Percentiles rank a stretch among this genome's conserved stretches.
Evolutionary conservation across 2,113 vertebrate genomes (phyloP).

Genomic region (Rafetus swinhoei): DNA sequence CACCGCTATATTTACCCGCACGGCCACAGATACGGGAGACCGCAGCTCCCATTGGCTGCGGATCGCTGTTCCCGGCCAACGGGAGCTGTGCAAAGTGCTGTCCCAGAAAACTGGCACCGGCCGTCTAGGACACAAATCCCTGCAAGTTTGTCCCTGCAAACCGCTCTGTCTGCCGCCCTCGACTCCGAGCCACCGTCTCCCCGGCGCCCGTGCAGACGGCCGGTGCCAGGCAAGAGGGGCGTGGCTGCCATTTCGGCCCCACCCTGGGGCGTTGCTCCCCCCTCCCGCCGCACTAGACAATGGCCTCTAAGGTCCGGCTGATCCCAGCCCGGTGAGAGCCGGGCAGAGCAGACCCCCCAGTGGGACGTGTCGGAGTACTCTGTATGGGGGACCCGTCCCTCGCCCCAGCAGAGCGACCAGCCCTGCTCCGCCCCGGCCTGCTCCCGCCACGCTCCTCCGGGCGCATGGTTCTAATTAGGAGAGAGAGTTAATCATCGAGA

Average conservation of each 20-base stretch:
- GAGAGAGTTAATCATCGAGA: not conserved
- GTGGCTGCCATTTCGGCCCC: not conserved
- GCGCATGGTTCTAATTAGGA: slow-evolving; percentile 66
- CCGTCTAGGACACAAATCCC: no score
- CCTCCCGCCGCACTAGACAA: no score
- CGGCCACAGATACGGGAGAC: no score
- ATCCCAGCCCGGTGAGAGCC: not conserved
- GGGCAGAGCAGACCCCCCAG: no score
- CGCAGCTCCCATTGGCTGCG: no score
- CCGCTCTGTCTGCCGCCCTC: no score
- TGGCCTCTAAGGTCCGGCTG: fast-evolving
- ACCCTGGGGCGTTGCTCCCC: not conserved
- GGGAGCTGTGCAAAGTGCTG: no score
- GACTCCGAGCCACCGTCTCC: not conserved
- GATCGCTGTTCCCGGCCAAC: no score
- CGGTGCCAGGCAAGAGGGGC: not conserved
- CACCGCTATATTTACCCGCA: no score
- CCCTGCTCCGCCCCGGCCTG: not conserved
- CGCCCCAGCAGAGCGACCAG: not conserved
- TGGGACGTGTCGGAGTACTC: no score
- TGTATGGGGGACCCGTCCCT: not conserved
- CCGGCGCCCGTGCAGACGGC: not conserved
- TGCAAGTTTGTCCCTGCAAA: no score
- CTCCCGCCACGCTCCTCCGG: fast-evolving
- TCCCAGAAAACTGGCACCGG: no score